These are phyloP conservation scores for Malurus alboscapulatus DNA, from an alignment of 2,113 vertebrate genomes.

Conservation along the genomic window DNA sequence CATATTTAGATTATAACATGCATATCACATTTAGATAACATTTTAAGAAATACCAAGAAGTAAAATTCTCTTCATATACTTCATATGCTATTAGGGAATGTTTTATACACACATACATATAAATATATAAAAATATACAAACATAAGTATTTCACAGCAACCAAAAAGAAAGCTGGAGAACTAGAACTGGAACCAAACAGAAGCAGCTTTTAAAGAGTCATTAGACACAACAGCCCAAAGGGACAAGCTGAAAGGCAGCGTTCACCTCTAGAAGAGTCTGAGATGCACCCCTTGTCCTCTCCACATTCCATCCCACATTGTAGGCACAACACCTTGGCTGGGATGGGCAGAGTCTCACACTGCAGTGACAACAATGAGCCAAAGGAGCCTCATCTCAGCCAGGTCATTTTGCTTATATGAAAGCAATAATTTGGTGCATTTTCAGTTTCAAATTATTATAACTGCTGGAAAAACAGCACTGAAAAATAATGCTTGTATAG, in stretches of 20 bases:
- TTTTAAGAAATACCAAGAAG: not conserved
- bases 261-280: not conserved
- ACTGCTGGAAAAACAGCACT: not conserved
- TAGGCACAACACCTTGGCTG: fast-evolving
- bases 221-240: not conserved
- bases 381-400: not conserved
- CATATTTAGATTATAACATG: not conserved
- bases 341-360: not conserved
- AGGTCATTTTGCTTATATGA: not conserved
- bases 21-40: not conserved
- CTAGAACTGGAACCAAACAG: not conserved
- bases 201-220: not conserved
- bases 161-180: not conserved
- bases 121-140: no score
- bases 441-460: not conserved
- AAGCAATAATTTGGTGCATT: not conserved
- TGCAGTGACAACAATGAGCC: fast-evolving
- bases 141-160: not conserved
- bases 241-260: not conserved
- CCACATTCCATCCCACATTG: fast-evolving
- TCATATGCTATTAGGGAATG: not conserved
- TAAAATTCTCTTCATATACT: not conserved
- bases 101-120: not conserved
- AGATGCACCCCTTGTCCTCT: not conserved
- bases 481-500: slow-evolving; percentile 19